A percentile compares a stretch with the other conserved stretches of the same genome.
phyloP scores from a whole-genome alignment of 2,113 vertebrate genomes.

The Clarias magur region DNA sequence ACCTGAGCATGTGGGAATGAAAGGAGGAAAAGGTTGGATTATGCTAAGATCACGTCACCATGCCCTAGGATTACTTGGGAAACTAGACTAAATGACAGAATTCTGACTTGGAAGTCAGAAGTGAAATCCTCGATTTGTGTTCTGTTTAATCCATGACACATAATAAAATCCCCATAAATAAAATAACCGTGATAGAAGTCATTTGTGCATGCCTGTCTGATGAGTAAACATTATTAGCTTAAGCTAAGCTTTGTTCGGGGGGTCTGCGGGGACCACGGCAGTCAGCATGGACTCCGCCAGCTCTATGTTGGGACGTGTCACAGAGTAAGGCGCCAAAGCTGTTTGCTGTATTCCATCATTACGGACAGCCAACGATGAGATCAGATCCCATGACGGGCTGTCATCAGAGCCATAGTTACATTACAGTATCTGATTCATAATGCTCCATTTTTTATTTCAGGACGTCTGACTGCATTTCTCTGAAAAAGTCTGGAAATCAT shows the following conservation, averaged over 20 bases:
- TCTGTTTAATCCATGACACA: conserved; percentile 30
- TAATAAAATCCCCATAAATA: conserved; percentile 18
- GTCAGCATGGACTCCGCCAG: neutral
- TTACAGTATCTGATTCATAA: conserved; percentile 29
- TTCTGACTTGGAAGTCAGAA: conserved; percentile 48
- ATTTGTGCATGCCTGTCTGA: conserved; percentile 1
- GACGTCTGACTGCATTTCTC: conserved; percentile 17
- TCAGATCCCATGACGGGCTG: conserved; percentile 9
- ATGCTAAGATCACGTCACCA: conserved; percentile 11
- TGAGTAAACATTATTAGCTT: conserved; percentile 41
- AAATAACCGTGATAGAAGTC: conserved; percentile 23
- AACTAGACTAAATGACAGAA: conserved; percentile 6
- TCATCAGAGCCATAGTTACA: conserved; percentile 2
- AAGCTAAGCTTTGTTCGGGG: neutral
- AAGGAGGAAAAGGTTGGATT: neutral
- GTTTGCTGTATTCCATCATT: conserved; percentile 18
- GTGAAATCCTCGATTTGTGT: conserved; percentile 35
- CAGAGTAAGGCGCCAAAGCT: conserved; percentile 13
- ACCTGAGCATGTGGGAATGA: conserved; percentile 49
- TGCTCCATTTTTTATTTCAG: conserved; percentile 12
- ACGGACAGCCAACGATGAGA: conserved; percentile 32
- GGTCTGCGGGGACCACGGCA: neutral
- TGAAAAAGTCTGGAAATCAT: conserved; percentile 7
- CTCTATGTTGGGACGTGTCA: neutral
- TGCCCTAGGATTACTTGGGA: neutral